phyloP scores from a whole-genome alignment of 2,888 invertebrate species.

The Sussaba pulchella region DNA sequence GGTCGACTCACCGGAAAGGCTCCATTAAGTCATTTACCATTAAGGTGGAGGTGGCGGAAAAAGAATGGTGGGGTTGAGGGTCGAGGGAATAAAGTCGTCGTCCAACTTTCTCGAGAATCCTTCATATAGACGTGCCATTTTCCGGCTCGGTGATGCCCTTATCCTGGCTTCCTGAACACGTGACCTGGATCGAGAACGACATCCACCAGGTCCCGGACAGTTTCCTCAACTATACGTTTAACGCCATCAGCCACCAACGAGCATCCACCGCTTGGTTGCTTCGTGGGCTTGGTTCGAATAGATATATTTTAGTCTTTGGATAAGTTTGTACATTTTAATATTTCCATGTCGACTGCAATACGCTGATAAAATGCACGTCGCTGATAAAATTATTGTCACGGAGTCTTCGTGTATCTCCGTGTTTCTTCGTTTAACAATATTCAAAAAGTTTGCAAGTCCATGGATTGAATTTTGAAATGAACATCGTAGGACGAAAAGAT shows the following conservation, averaged over 20 bases:
- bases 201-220: conserved; percentile 43
- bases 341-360: conserved; percentile 6
- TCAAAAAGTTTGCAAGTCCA: neutral
- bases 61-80: conserved; percentile 41
- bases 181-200: conserved; percentile 63
- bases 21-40: conserved; percentile 58
- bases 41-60: conserved; percentile 48
- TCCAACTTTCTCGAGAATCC: conserved; percentile 62
- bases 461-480: conserved; percentile 1
- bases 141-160: conserved; percentile 64
- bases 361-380: too few relatives aligned
- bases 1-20: conserved; percentile 34
- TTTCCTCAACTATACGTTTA: conserved; percentile 37
- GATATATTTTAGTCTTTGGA: neutral
- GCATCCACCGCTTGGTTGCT: conserved; percentile 10
- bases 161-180: conserved; percentile 64
- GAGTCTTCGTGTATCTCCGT: neutral
- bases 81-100: conserved; percentile 44
- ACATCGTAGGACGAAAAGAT: conserved; percentile 40
- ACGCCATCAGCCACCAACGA: conserved; percentile 2
- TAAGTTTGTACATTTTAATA: conserved; percentile 21
- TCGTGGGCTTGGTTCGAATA: neutral
- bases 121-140: conserved; percentile 66
- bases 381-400: neutral
- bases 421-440: neutral